Percentiles rank a stretch among this genome's conserved stretches.
These are phyloP conservation scores for Rhodeus uyekii DNA, from an alignment of 2,797 vertebrate genomes.

Conservation along the genomic window DNA sequence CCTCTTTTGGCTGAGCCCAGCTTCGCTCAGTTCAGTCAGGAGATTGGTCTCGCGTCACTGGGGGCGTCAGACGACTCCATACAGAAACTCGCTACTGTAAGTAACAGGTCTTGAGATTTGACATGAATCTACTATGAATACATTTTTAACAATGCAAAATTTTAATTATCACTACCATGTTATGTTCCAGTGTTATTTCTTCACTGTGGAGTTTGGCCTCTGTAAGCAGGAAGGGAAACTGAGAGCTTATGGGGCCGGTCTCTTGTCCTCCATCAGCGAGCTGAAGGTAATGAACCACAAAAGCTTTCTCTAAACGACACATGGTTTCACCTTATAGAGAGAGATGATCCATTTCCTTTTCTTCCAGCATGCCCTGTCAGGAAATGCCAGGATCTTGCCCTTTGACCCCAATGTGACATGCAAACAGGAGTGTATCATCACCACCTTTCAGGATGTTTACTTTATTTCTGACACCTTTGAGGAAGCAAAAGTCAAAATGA, in stretches of 20 bases:
- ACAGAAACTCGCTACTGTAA: slow-evolving; percentile 95
- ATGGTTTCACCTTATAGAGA: not conserved
- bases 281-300: slow-evolving; percentile 75
- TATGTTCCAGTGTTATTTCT: slow-evolving; percentile 92
- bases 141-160: not conserved
- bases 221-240: slow-evolving; percentile 96
- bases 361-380: slow-evolving; percentile 92
- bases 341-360: not conserved
- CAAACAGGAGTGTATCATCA: slow-evolving; percentile 95
- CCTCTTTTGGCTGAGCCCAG: slow-evolving; percentile 93
- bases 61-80: slow-evolving; percentile 93
- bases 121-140: not conserved
- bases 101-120: slow-evolving; percentile 58
- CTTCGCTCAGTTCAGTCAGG: slow-evolving; percentile 97
- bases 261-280: slow-evolving; percentile 96
- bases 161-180: not conserved
- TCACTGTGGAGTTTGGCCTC: slow-evolving; percentile 97
- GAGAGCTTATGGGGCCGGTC: slow-evolving; percentile 92
- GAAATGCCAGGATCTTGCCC: slow-evolving; percentile 87
- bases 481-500: slow-evolving; percentile 98
- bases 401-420: slow-evolving; percentile 94
- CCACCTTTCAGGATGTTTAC: slow-evolving; percentile 96
- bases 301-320: not conserved
- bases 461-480: slow-evolving; percentile 98
- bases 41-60: slow-evolving; percentile 93